phyloP scores from a whole-genome alignment of 2,888 invertebrate genomes.

The Latrodectus hesperus region DNA sequence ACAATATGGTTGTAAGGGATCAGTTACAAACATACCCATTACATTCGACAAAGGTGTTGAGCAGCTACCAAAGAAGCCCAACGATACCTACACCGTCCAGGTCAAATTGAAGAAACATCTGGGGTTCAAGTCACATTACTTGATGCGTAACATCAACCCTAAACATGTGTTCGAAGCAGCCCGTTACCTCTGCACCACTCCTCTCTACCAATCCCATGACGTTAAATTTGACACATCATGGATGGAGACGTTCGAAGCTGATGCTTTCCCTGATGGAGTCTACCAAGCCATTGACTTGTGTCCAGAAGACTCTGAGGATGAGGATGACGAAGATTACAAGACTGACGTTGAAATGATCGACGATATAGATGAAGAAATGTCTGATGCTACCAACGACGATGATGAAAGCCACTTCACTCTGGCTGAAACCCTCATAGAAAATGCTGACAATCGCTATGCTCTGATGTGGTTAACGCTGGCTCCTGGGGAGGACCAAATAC shows the following conservation, averaged over 20 bases:
- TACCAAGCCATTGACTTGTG: not conserved
- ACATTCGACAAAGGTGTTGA: not conserved
- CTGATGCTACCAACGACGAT: not conserved
- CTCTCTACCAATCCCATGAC: not conserved
- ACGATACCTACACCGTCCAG: not conserved
- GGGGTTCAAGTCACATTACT: conserved; percentile 1
- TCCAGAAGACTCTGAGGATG: too few species aligned
- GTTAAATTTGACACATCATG: not conserved
- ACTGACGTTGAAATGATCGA: too few species aligned
- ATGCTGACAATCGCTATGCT: not conserved
- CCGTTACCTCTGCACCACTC: not conserved
- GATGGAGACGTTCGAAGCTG: not conserved
- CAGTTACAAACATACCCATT: conserved; percentile 73
- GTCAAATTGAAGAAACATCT: conserved; percentile 12
- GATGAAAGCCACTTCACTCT: not conserved
- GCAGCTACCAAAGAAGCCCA: not conserved
- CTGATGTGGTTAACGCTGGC: conserved; percentile 68
- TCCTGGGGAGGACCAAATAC: conserved; percentile 72
- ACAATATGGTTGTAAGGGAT: conserved; percentile 70
- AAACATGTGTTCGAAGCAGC: conserved; percentile 5
- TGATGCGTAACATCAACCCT: conserved; percentile 1
- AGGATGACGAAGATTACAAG: too few species aligned
- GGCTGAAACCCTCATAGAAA: not conserved
- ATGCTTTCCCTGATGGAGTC: not conserved
- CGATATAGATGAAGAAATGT: too few species aligned